phyloP scores from a whole-genome alignment of 2,888 invertebrate genomes.

The Brachypalpus laphriformis region DNA sequence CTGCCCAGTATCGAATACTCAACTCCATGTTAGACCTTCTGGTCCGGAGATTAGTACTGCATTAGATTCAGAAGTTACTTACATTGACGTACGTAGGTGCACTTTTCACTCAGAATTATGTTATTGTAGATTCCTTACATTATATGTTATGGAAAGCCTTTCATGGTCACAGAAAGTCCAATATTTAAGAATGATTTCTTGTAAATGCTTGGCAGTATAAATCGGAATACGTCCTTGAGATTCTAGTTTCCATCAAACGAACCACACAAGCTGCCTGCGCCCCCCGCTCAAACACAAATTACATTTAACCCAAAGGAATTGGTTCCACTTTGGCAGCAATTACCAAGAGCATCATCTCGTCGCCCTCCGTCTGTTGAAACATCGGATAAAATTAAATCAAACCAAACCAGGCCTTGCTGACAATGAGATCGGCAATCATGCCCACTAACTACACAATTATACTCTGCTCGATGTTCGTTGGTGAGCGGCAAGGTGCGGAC shows the following conservation, averaged over 20 bases:
- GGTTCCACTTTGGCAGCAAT: slow-evolving; percentile 70
- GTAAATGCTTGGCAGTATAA: too few relatives aligned
- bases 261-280: neutral
- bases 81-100: too few relatives aligned
- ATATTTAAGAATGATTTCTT: too few relatives aligned
- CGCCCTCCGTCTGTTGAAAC: slow-evolving; percentile 38
- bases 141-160: too few relatives aligned
- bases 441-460: slow-evolving; percentile 74
- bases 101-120: too few relatives aligned
- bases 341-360: slow-evolving; percentile 59
- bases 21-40: too few relatives aligned
- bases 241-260: neutral
- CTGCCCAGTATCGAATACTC: too few relatives aligned
- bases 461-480: slow-evolving; percentile 23
- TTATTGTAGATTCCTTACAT: too few relatives aligned
- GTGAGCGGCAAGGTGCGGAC: slow-evolving; percentile 7
- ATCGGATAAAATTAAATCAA: slow-evolving; percentile 70
- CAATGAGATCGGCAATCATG: slow-evolving; percentile 72
- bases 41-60: too few relatives aligned
- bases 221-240: slow-evolving; percentile 31
- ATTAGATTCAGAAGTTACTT: too few relatives aligned
- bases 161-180: too few relatives aligned
- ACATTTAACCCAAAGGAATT: slow-evolving; percentile 55
- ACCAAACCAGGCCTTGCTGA: slow-evolving; percentile 64
- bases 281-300: slow-evolving; percentile 13